Evolutionary conservation across 2,797 vertebrate species (phyloP).

Genomic region (Synanceia verrucosa): DNA sequence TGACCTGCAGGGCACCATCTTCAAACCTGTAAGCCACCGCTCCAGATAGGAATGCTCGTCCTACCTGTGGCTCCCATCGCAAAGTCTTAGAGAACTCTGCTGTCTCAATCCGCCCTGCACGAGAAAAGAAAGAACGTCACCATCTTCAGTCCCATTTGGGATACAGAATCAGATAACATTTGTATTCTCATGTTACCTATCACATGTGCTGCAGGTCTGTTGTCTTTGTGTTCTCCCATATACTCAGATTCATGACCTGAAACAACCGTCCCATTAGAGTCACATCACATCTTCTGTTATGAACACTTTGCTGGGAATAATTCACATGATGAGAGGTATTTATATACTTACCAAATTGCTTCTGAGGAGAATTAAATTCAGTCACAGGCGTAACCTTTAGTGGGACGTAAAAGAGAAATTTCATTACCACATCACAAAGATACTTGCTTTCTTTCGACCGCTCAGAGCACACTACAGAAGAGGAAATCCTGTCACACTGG

Average conservation of each 20-base stretch:
- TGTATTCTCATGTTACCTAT: constrained; percentile 78
- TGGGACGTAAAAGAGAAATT: constrained; percentile 38
- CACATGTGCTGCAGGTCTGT: constrained; percentile 85
- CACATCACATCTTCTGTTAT: constrained; percentile 9
- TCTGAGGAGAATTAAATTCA: constrained; percentile 67
- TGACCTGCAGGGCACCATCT: constrained; percentile 84
- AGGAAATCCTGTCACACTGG: constrained; percentile 78
- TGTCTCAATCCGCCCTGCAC: constrained; percentile 61
- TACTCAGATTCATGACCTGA: constrained; percentile 65
- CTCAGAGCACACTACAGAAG: background rate
- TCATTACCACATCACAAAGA: constrained; percentile 46
- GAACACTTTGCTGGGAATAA: background rate
- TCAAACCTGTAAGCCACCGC: constrained; percentile 80
- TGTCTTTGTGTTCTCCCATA: constrained; percentile 46
- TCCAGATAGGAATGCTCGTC: constrained; percentile 81
- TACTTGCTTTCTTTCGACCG: background rate
- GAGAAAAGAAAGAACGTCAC: background rate
- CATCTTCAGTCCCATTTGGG: background rate
- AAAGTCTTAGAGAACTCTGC: constrained; percentile 62
- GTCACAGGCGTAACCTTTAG: constrained; percentile 45
- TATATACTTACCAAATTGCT: constrained; percentile 87
- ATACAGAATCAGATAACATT: background rate
- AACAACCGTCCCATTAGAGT: constrained; percentile 26
- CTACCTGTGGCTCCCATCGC: constrained; percentile 83
- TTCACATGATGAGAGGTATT: background rate